Evolutionary conservation across 2,888 invertebrate species (phyloP).

Genomic region (Synergus itoensis): DNA sequence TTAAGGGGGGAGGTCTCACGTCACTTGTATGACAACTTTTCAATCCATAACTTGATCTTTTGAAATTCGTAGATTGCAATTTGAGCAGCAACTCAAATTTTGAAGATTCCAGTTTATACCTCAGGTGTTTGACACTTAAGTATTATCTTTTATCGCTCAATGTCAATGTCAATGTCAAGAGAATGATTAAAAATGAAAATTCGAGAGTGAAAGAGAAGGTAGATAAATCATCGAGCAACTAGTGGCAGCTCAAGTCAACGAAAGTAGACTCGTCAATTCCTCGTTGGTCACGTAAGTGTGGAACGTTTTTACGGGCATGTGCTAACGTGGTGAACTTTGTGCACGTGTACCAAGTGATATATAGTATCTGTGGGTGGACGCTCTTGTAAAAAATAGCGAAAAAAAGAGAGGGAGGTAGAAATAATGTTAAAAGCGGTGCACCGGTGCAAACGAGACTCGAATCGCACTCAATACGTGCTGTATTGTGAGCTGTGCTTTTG

Average conservation of each 20-base stretch:
- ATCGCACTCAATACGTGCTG: conserved; percentile 65
- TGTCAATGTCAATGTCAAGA: neutral
- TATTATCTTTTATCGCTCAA: neutral
- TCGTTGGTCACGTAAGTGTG: conserved; percentile 64
- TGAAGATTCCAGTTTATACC: conserved; percentile 12
- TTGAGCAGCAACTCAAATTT: neutral
- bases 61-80: neutral
- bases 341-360: conserved; percentile 62
- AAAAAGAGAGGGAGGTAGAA: conserved; percentile 41
- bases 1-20: too few species aligned
- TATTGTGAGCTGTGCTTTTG: conserved; percentile 67
- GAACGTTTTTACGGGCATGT: conserved; percentile 50
- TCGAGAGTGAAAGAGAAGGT: conserved; percentile 17
- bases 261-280: conserved; percentile 66
- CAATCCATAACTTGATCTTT: neutral
- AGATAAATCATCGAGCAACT: conserved; percentile 46
- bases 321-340: conserved; percentile 52
- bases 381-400: conserved; percentile 52
- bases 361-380: conserved; percentile 58
- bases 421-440: conserved; percentile 55
- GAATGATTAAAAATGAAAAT: conserved; percentile 23
- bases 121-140: neutral
- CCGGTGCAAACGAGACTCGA: conserved; percentile 60
- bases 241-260: conserved; percentile 49
- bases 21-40: neutral